Evolutionary conservation across 2,113 vertebrate species (phyloP).

Genomic region (Leucopternis melanops): DNA sequence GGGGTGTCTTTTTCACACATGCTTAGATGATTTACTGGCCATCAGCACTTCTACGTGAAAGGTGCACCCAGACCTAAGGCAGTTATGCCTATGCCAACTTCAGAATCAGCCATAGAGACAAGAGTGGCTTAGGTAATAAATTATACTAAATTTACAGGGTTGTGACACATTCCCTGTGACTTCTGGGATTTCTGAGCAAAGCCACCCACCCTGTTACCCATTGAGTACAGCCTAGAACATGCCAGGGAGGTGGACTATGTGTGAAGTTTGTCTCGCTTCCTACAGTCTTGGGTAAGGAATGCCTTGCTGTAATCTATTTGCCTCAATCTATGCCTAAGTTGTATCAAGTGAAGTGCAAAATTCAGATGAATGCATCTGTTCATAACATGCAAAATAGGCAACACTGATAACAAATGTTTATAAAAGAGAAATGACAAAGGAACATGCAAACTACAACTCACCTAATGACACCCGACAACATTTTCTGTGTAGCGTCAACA

Average conservation of each 20-base stretch:
- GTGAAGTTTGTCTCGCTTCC: not conserved
- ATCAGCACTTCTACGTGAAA: not conserved
- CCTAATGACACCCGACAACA: not conserved
- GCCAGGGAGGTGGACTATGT: fast-evolving
- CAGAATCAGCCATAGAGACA: not conserved
- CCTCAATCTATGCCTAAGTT: not conserved
- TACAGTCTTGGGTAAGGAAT: not conserved
- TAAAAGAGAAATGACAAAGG: not conserved
- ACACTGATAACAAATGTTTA: not conserved
- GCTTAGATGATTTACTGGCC: not conserved
- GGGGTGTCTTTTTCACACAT: not conserved
- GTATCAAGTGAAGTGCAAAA: not conserved
- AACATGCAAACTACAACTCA: not conserved
- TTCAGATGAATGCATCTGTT: not conserved
- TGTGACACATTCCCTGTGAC: not conserved
- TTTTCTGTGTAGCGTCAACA: too few species aligned
- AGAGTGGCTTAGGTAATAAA: not conserved
- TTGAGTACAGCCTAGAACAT: not conserved
- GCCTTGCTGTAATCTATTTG: not conserved
- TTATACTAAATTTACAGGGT: not conserved
- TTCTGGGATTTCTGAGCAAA: not conserved
- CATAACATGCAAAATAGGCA: not conserved
- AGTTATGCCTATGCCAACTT: not conserved
- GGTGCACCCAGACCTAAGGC: not conserved
- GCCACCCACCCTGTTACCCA: not conserved